Base-by-base conservation (phyloP, 2,113 vertebrate genomes). In the Daubentonia madagascariensis region DNA sequence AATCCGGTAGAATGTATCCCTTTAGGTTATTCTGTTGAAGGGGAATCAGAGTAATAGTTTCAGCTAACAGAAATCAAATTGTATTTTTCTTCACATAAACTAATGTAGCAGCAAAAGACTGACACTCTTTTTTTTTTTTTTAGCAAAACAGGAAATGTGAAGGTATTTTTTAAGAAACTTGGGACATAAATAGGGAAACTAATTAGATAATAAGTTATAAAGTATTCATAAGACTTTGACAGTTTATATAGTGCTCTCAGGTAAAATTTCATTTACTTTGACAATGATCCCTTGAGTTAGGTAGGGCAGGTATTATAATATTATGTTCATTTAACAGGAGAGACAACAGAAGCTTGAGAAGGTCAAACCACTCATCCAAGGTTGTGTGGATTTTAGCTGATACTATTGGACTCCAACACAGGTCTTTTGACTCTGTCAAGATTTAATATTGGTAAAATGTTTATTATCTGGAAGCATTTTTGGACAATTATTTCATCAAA, bases 401-500 rank as follows among this genome's bases (percentile, higher is more conserved):
- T 67, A 73, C 68, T 50, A 45, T 5, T 79, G 18, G 48, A 35
- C 28, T 67, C 59, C 18, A 57, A 22, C 45, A 68, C 72, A 86
- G 76, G 94, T 76, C 63, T 95, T 95, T 37, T 63, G 40, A 73
- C 30, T 73, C 52, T 50, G 37, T 93, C 73, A 63, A 89, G n/a
- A 96, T 83, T 96, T 89, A 96, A 93, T 79, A 65, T 54, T 79
- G 43, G 85, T 84, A 89, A 86, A 91, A 84, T 83, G 23, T 91
- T 90, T 95, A 73, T 79, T 73, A 76, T 89, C 73, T 79, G 68
- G 68, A 96, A 63, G 48, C 32, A 57, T 90, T 73, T 48, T 25
- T 45, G 20, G 28, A 57, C 12, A 68, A 86, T 76, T 87, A 70
- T 65, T 54, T 94, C 52, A 92, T 92, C 78, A 93, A 91, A 81